These are phyloP conservation scores for Zaprionus taronus DNA, from an alignment of 1,140 invertebrate genomes.

Conservation along the genomic window DNA sequence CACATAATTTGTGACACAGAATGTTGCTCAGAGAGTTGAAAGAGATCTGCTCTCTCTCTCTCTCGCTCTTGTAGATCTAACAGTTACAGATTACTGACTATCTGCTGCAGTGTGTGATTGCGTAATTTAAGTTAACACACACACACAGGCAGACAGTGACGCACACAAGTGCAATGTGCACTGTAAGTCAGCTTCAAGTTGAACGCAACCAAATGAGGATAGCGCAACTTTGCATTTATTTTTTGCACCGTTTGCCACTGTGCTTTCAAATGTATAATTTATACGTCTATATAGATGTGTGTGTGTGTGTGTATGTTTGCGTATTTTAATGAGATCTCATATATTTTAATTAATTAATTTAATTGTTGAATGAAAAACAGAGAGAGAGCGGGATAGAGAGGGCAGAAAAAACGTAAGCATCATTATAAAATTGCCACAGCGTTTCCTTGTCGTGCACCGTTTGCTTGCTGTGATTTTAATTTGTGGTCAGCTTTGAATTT, in stretches of 20 bases:
- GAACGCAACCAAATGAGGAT: constrained; percentile 31
- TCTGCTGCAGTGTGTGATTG: constrained; percentile 22
- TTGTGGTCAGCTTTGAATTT: constrained; percentile 46
- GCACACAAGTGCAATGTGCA: constrained; percentile 29
- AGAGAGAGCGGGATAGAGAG: neutral
- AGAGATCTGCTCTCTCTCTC: neutral
- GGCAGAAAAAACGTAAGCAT: constrained; percentile 53
- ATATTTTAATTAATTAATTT: constrained; percentile 80
- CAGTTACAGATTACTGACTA: constrained; percentile 11
- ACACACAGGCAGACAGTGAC: neutral
- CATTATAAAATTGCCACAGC: constrained; percentile 58
- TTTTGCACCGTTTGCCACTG: constrained; percentile 30
- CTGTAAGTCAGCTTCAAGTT: neutral
- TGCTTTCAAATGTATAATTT: constrained; percentile 32
- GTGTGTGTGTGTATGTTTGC: constrained; percentile 6
- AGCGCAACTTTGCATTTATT: constrained; percentile 12
- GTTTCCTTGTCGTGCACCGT: constrained; percentile 57
- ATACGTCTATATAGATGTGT: neutral
- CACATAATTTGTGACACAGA: constrained; percentile 27
- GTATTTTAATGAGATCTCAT: constrained; percentile 69
- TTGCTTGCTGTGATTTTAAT: constrained; percentile 49
- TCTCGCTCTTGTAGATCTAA: neutral
- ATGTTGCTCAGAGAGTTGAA: constrained; percentile 18
- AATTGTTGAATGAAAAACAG: constrained; percentile 42
- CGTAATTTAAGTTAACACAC: constrained; percentile 13